Evolutionary conservation across 64 coral and sea anemone species (phyloP), one percentile per base, ranked within the genome.

Genomic region (Pocillopora damicornis): DNA sequence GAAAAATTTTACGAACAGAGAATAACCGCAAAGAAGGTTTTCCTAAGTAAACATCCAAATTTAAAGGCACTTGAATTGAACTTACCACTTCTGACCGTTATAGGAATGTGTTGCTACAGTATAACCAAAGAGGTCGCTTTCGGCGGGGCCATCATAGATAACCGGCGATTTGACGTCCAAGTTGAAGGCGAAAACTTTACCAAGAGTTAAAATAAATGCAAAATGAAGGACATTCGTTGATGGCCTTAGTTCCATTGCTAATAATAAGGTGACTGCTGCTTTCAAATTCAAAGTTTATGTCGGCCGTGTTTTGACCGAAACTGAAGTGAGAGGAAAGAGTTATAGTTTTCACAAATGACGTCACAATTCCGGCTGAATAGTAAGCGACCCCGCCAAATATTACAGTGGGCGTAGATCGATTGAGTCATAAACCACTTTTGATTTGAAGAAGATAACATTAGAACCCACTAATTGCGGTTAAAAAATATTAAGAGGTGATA

Each of bases 51-150:
- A n/a, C 67, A 71, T 25, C 5, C 22, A 23, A 20, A 25, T 71
- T 22, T 63, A 0, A 30, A 81, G 63, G 59, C 25, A 64, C 16
- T 17, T 35, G 1, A 35, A 22, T 15, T 37, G n/a, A 18, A 61
- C 79, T 60, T 63, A 81, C 79, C 79, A 81, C 30, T 81, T 60
- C 63, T 63, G 30, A 13, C 79, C 79, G 58, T 63, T 63, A 23
- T 81, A 63, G 9, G 79, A 62, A 63, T 81, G 79, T 37, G 60
- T 63, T 9, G 79, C 79, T 8, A 81, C 59, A 36, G 79, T 16
- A 25, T 81, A 81, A 16, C 79, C 79, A 63, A 81, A 81, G 0
- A 81, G 26, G 10, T 63, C 60, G 26, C 79, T 81, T 60, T 81
- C 59, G 7, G 7, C n/a, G 13, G 78, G 78, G 61, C 78, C 78